phyloP scores from a whole-genome alignment of 2,888 invertebrate species.

The Nysson spinosus region DNA sequence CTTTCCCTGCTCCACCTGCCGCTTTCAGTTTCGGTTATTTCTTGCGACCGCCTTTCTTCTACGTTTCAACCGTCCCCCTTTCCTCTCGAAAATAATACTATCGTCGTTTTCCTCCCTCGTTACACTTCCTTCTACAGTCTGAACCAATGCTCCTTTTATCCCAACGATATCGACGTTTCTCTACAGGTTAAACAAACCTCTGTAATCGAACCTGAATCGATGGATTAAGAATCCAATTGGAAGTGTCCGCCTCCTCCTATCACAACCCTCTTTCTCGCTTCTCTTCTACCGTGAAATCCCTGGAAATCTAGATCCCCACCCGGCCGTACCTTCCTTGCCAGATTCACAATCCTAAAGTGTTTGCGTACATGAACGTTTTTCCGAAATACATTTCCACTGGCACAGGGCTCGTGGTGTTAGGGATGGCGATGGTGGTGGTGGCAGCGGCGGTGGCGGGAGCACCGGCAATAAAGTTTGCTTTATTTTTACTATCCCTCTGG shows the following conservation, averaged over 20 bases:
- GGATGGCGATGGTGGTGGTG: slow-evolving; percentile 7
- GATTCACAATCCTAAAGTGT: slow-evolving; percentile 40
- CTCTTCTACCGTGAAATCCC: slow-evolving; percentile 38
- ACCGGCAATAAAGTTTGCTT: slow-evolving; percentile 68
- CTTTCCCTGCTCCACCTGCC: slow-evolving; percentile 7
- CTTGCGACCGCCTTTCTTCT: background rate
- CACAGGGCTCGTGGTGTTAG: slow-evolving; percentile 16
- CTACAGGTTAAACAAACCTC: slow-evolving; percentile 56
- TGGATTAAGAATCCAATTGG: slow-evolving; percentile 69
- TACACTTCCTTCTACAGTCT: background rate
- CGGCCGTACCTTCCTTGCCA: slow-evolving; percentile 19
- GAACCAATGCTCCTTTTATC: slow-evolving; percentile 19
- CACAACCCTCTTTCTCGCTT: background rate
- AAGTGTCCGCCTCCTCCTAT: slow-evolving; percentile 33
- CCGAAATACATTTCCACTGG: slow-evolving; percentile 58
- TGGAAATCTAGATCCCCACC: slow-evolving; percentile 30
- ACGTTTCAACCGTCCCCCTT: background rate
- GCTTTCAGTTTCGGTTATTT: slow-evolving; percentile 14
- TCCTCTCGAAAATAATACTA: slow-evolving; percentile 5
- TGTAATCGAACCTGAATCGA: slow-evolving; percentile 65
- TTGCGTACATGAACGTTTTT: slow-evolving; percentile 40
- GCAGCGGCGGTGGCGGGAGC: slow-evolving; percentile 33
- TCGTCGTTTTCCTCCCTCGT: slow-evolving; percentile 6
- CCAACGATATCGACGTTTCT: slow-evolving; percentile 28
- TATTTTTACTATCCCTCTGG: slow-evolving; percentile 68